Evolutionary conservation across 2,113 vertebrate species (phyloP).

Genomic region (Daboia siamensis): DNA sequence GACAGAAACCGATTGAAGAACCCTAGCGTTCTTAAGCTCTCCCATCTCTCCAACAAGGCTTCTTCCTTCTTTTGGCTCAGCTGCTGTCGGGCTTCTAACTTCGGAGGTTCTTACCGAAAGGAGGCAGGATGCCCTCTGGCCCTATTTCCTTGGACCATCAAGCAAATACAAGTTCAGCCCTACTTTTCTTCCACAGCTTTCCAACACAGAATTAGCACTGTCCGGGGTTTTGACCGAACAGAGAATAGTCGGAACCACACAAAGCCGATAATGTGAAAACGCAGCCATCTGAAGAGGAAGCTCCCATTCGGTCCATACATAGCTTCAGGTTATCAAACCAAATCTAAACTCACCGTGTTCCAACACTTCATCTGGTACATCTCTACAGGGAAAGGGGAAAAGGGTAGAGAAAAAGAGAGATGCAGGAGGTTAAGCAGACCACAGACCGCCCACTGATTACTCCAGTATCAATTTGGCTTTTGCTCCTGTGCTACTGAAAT

Average conservation of each 20-base stretch:
- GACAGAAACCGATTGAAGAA: not conserved
- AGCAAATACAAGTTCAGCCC: not conserved
- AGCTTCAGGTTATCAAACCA: not conserved
- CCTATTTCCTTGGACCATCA: not conserved
- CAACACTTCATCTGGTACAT: conserved; percentile 87
- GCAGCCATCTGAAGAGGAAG: not conserved
- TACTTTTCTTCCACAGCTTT: not conserved
- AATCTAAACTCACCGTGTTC: conserved; percentile 83
- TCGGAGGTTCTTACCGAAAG: not conserved
- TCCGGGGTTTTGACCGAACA: not conserved
- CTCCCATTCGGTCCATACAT: not conserved
- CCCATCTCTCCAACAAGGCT: not conserved
- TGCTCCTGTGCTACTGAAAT: too few relatives aligned
- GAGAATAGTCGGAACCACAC: not conserved
- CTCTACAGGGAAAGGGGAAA: conserved; percentile 63
- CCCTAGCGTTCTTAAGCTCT: not conserved
- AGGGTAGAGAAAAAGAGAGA: not conserved
- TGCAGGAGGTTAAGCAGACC: not conserved
- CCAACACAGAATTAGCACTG: not conserved
- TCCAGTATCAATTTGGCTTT: not conserved
- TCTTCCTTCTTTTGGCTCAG: not conserved
- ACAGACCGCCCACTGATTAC: not conserved
- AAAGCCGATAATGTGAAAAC: not conserved
- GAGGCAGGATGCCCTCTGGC: not conserved
- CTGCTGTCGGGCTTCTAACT: not conserved